A percentile compares a stretch with the other conserved stretches of the same genome.
Evolutionary conservation across 1,140 invertebrate genomes (phyloP).

Genomic region (Cepaea nemoralis): DNA sequence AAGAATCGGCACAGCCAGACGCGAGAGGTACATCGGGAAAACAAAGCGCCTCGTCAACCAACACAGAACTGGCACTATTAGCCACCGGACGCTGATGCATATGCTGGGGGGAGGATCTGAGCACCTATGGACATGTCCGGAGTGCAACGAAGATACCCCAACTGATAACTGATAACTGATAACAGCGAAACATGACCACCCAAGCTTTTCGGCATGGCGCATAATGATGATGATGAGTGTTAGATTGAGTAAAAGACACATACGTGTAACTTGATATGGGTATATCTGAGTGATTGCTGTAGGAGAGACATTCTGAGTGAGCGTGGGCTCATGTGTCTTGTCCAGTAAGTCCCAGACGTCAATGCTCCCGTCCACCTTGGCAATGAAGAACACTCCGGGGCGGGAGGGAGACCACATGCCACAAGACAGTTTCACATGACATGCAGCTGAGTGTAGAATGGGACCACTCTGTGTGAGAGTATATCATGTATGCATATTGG

Average conservation of each 20-base stretch:
- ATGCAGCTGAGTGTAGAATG: constrained; percentile 63
- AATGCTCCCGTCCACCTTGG: constrained; percentile 72
- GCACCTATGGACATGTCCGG: too few species aligned
- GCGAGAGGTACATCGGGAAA: too few species aligned
- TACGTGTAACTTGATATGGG: constrained; percentile 67
- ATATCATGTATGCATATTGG: background rate
- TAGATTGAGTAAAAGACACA: constrained; percentile 27
- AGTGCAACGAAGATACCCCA: too few species aligned
- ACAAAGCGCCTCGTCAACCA: too few species aligned
- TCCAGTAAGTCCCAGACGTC: constrained; percentile 74
- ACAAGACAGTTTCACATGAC: constrained; percentile 56
- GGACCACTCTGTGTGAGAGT: constrained; percentile 67
- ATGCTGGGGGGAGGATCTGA: too few species aligned
- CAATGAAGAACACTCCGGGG: constrained; percentile 73
- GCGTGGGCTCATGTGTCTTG: constrained; percentile 71
- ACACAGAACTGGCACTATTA: too few species aligned
- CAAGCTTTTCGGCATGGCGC: too few species aligned
- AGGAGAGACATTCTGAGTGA: constrained; percentile 70
- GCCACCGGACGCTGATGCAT: too few species aligned
- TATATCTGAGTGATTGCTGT: constrained; percentile 65
- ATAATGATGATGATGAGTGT: too few species aligned
- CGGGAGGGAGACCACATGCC: constrained; percentile 72
- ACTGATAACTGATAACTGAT: too few species aligned
- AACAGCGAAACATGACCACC: too few species aligned
- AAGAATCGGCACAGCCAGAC: too few species aligned